These are phyloP conservation scores for Pemphredon lugubris DNA, from an alignment of 2,888 invertebrate genomes.

Conservation along the genomic window DNA sequence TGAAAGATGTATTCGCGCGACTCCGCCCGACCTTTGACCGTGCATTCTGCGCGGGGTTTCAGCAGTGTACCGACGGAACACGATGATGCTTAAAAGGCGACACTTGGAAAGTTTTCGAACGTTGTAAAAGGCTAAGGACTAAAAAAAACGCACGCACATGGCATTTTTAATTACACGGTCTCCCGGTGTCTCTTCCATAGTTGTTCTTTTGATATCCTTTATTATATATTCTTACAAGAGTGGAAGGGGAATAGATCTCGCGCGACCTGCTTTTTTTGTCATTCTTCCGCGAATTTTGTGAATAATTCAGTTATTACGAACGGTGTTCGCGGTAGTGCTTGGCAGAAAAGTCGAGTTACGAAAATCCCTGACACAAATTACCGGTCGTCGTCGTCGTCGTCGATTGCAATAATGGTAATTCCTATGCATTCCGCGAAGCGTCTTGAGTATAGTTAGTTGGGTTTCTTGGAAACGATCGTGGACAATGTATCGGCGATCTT, in stretches of 20 bases:
- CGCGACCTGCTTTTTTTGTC: no score
- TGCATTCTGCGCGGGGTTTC: constrained; percentile 7
- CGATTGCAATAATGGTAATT: neutral
- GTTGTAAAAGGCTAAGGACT: neutral
- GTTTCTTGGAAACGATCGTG: constrained; percentile 15
- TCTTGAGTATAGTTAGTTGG: neutral
- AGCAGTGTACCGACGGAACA: constrained; percentile 20
- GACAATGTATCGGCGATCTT: constrained; percentile 12
- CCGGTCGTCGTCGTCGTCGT: no score
- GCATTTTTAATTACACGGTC: no score
- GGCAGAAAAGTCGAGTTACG: neutral
- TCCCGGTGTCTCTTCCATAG: no score
- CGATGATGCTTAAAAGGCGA: constrained; percentile 36
- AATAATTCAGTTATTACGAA: no score
- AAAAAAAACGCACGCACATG: no score
- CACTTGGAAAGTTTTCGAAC: constrained; percentile 16
- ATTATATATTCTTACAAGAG: no score
- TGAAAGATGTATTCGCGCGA: constrained; percentile 62
- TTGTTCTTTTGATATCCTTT: no score
- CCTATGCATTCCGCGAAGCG: neutral
- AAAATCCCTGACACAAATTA: neutral
- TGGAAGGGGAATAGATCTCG: no score
- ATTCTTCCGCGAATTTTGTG: no score
- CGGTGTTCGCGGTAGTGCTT: no score
- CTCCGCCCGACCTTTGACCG: constrained; percentile 29